Evolutionary conservation across 30 jellyfish, hydroid and myxozoan species (phyloP).

Genomic region (Hydractinia echinata): DNA sequence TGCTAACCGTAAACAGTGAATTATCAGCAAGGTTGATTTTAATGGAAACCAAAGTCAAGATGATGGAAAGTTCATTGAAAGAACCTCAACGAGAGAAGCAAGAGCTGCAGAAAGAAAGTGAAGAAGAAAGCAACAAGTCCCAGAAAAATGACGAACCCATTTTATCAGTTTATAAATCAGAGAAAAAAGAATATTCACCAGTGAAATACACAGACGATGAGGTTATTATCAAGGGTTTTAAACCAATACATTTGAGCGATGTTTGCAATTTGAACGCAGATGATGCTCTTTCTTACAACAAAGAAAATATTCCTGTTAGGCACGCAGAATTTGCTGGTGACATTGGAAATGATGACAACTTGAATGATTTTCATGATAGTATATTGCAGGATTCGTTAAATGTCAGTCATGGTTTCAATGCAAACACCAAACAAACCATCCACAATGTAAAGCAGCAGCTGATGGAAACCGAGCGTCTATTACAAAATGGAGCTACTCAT

Average conservation of each 20-base stretch:
- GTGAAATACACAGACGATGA: constrained; percentile 61
- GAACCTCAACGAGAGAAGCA: neutral
- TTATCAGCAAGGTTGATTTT: constrained; percentile 59
- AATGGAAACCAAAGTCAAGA: constrained; percentile 46
- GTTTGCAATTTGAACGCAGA: neutral
- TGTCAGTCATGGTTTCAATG: neutral
- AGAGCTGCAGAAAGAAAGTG: neutral
- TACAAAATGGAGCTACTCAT: neutral
- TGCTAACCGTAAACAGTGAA: constrained; percentile 45
- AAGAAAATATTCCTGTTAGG: neutral
- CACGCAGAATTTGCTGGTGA: neutral
- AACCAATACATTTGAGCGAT: constrained; percentile 16
- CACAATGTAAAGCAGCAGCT: constrained; percentile 20
- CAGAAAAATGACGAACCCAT: neutral
- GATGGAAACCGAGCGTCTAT: constrained; percentile 24
- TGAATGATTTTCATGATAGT: neutral
- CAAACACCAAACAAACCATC: constrained; percentile 18
- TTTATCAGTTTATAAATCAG: neutral
- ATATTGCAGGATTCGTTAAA: no score
- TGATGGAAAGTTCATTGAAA: constrained; percentile 36
- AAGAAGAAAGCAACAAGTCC: neutral
- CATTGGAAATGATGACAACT: neutral
- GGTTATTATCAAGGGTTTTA: constrained; percentile 6
- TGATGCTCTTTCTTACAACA: neutral
- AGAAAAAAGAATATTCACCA: constrained; percentile 48